Conservation (phyloP, 2,888 invertebrate species). For the Cenopis cana region DNA sequence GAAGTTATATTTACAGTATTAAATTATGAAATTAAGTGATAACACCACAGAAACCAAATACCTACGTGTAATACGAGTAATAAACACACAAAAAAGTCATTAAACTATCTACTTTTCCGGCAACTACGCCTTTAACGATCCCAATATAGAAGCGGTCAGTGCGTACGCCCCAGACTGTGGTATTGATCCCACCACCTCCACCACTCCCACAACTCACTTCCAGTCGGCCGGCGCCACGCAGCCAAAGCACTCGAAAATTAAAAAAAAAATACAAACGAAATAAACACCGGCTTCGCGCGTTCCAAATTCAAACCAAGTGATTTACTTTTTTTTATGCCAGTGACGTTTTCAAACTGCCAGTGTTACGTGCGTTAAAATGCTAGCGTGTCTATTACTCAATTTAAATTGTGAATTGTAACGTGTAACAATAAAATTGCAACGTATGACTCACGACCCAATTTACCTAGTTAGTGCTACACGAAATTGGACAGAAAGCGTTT, state of each 20-base stretch:
- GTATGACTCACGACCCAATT: constrained; percentile 67
- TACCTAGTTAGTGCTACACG: constrained; percentile 53
- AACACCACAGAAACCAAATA: not conserved
- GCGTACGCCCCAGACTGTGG: constrained; percentile 81
- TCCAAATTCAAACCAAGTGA: constrained; percentile 44
- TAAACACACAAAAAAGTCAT: constrained; percentile 48
- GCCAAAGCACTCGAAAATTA: constrained; percentile 65
- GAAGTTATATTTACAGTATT: not conserved
- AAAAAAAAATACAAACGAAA: constrained; percentile 53
- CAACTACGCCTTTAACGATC: constrained; percentile 57
- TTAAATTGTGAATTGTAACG: constrained; percentile 55
- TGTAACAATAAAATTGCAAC: constrained; percentile 49
- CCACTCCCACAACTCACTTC: constrained; percentile 75
- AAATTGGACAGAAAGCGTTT: constrained; percentile 43
- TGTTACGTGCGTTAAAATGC: constrained; percentile 21
- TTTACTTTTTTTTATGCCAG: constrained; percentile 32
- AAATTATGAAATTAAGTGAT: not conserved
- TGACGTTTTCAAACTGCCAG: constrained; percentile 6
- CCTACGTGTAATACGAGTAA: not conserved
- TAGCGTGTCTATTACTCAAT: constrained; percentile 52
- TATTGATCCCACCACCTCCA: constrained; percentile 81
- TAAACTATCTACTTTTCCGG: constrained; percentile 43
- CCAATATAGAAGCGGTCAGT: constrained; percentile 79
- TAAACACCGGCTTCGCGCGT: constrained; percentile 44
- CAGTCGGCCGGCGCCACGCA: constrained; percentile 81